Evolutionary conservation across 1,140 invertebrate genomes (phyloP).

Genomic region (Trachelipus rathkii): DNA sequence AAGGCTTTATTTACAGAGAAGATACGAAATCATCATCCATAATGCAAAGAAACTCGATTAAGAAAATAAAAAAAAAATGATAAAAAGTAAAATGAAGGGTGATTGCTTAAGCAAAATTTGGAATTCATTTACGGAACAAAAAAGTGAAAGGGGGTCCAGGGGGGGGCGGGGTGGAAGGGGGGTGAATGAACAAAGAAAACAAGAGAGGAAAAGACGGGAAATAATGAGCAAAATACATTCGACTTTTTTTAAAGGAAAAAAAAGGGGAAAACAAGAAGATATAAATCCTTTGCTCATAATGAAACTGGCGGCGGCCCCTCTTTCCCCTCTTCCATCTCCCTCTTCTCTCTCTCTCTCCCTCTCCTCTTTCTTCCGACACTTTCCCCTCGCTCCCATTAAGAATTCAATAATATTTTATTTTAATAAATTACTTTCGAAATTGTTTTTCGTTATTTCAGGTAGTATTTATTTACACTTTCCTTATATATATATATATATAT

Average conservation of each 20-base stretch:
- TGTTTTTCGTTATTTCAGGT: constrained; percentile 3
- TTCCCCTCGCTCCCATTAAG: background rate
- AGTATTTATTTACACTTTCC: background rate
- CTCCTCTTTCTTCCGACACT: background rate
- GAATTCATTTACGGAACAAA: background rate
- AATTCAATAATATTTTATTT: constrained; percentile 8
- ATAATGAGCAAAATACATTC: background rate
- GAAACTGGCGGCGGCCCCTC: background rate
- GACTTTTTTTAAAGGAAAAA: background rate
- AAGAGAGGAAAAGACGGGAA: background rate
- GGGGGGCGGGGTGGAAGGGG: background rate
- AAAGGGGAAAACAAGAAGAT: constrained; percentile 1
- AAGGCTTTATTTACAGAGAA: too few relatives aligned
- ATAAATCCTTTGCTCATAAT: constrained; percentile 8
- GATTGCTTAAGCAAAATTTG: background rate
- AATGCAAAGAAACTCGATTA: too few relatives aligned
- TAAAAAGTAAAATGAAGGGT: background rate
- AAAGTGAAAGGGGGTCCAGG: background rate
- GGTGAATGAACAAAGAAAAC: background rate
- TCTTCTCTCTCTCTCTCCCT: background rate
- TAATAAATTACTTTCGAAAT: background rate
- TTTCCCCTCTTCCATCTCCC: background rate
- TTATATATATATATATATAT: constrained; percentile 1
- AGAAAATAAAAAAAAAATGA: too few relatives aligned
- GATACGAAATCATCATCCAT: too few relatives aligned